Conservation (phyloP, 2,888 invertebrate species). For the Eudemis profundana region DNA sequence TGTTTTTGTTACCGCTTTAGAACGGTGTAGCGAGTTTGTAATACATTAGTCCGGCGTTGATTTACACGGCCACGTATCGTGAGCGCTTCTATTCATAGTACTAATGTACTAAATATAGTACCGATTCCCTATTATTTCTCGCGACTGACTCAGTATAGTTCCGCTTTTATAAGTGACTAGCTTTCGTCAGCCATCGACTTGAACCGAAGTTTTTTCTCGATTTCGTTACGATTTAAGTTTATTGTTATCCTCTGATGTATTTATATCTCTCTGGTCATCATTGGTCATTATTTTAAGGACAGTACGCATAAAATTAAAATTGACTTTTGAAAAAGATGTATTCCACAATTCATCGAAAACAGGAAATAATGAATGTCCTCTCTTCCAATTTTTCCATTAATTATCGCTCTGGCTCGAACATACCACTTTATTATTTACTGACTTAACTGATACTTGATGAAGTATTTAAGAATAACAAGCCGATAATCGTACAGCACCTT, state of each 20-base stretch:
- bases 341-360: too few relatives aligned
- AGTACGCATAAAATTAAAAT: too few relatives aligned
- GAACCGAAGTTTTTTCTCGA: slow-evolving; percentile 24
- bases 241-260: too few relatives aligned
- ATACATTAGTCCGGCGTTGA: slow-evolving; percentile 82
- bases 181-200: slow-evolving; percentile 33
- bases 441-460: slow-evolving; percentile 7
- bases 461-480: neutral
- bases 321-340: too few relatives aligned
- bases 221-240: too few relatives aligned
- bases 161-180: slow-evolving; percentile 65
- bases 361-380: too few relatives aligned
- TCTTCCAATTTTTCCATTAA: too few relatives aligned
- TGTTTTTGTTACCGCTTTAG: slow-evolving; percentile 60
- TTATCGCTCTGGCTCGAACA: neutral
- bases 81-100: slow-evolving; percentile 82
- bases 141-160: slow-evolving; percentile 74
- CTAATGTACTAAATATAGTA: slow-evolving; percentile 83
- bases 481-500: neutral
- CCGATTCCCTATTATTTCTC: slow-evolving; percentile 81
- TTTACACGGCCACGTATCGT: slow-evolving; percentile 78
- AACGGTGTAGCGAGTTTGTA: slow-evolving; percentile 72
- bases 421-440: neutral
- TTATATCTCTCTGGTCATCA: too few relatives aligned
- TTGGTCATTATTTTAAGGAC: neutral